Evolutionary conservation across 1,140 invertebrate species (phyloP).

Genomic region (Hirudo medicinalis): DNA sequence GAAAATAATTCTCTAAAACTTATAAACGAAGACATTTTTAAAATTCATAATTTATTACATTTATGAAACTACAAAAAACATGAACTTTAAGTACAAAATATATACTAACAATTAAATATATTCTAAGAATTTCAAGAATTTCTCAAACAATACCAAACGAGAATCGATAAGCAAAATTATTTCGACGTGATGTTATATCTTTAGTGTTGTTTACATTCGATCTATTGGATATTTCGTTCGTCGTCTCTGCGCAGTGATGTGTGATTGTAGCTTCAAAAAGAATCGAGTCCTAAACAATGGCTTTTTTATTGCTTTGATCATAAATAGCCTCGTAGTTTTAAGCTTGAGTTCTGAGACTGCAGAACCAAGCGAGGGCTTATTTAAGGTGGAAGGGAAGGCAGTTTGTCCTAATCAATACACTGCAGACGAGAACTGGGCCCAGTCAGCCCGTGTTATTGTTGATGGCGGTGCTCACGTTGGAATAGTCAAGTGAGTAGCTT

Average conservation of each 20-base stretch:
- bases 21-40: not conserved
- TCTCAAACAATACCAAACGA: no score
- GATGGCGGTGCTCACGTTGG: conserved; percentile 75
- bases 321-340: conserved; percentile 10
- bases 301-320: not conserved
- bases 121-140: no score
- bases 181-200: not conserved
- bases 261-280: not conserved
- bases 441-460: conserved; percentile 62
- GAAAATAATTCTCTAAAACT: conserved; percentile 3
- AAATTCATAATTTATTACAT: conserved; percentile 10
- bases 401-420: conserved; percentile 47
- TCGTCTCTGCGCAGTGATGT: conserved; percentile 11
- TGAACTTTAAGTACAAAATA: not conserved
- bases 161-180: not conserved
- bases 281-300: not conserved
- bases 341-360: not conserved
- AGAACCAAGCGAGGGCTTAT: conserved; percentile 15
- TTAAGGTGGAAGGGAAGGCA: conserved; percentile 65
- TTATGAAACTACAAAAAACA: conserved; percentile 6
- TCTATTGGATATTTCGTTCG: not conserved
- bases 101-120: not conserved
- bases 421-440: conserved; percentile 54
- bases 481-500: conserved; percentile 53
- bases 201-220: not conserved